Base-by-base conservation (phyloP, 2,113 vertebrate genomes). In the Chaetodon auriga region DNA sequence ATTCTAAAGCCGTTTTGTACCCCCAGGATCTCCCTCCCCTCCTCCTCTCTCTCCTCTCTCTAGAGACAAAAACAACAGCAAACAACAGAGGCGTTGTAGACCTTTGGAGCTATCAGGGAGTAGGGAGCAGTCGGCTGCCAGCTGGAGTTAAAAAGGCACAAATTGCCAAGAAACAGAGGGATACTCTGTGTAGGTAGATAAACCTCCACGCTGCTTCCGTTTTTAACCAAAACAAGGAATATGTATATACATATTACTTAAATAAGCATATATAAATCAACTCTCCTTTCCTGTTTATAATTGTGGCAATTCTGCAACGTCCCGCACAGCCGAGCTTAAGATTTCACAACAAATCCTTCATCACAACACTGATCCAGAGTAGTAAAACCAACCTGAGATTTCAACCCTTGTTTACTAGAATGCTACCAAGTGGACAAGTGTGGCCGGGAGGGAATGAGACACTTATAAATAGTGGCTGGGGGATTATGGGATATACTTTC, bases 401-500 rank as follows among this genome's bases (percentile, higher is more conserved):
- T 54, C 7, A 53, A 23, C 30, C n/a, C 49, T 51, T 58, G 25
- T 45, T 75, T 62, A 38, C 55, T 81, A 53, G 38, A 79, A 46
- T 46, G 23, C 7, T n/a, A 71, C 36, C 8, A 13, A 72, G 48
- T 7, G 49, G 58, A 54, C 7, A 35, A 46, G n/a, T 30, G 19
- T 43, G 23, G 16, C 15, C 16, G 19, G 35, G n/a, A 69, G 58
- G 35, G 30, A 78, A 70, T 63, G 38, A 74, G 19, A 70, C 18
- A 21, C 55, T 65, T 80, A 82, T 75, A 83, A 83, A 87, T 73
- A 83, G 65, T 8, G 18, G 41, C 3, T 36, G 72, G 6, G 23
- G 80, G 81, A 88, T 85, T 80, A 85, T 36, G 38, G 68, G 55
- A 79, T 46, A 79, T 48, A 55, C 72, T 75, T 35, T 82, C 5